Base-by-base conservation (phyloP, 2,888 invertebrate species). In the Sarcophaga variegata region DNA sequence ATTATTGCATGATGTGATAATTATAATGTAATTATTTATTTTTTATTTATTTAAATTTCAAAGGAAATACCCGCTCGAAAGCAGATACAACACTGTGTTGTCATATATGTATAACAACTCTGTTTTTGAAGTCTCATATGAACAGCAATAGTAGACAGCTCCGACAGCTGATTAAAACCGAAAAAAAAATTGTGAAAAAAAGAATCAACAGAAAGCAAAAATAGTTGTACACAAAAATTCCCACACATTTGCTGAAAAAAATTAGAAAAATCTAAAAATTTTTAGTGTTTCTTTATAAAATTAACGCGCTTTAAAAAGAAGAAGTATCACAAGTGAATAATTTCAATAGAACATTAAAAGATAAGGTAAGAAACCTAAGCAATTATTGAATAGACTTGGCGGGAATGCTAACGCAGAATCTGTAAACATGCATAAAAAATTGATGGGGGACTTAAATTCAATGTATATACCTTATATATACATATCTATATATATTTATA, bases 171-270 rank as follows among this genome's bases (percentile, higher is more conserved):
- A 77, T 49, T 54, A 1, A 77, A 47, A 47, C 37, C 37, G 37
- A 75, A 8, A 25, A 27, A 25, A 60, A 63, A 72, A 47, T 66
- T n/a, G 5, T 59, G 11, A 72, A 37, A 22, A 20, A 78, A 78
- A 83, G 77, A 14, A 25, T 22, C 70, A 54, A 74, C 62, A 74
- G 25, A 25, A 72, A 20, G 37, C 22, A 37, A 74, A 85, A 85
- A 77, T 81, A 76, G 81, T 69, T 85, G 85, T 81, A 85, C 85
- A 85, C 77, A 85, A 81, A 85, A 85, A 81, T 85, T 85, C 85
- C 71, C 85, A 85, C 71, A 72, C 62, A 77, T 25, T 54, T 72
- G 45, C 64, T 81, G 76, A 81, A 75, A 66, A 66, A 60, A 60
- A 71, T 75, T 17, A 75, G 12, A 22, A 25, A 49, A 81, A 84